Percentiles rank a stretch among this genome's conserved stretches.
phyloP scores from a whole-genome alignment of 2,888 invertebrate genomes.

The Cerceris ruficornis region DNA sequence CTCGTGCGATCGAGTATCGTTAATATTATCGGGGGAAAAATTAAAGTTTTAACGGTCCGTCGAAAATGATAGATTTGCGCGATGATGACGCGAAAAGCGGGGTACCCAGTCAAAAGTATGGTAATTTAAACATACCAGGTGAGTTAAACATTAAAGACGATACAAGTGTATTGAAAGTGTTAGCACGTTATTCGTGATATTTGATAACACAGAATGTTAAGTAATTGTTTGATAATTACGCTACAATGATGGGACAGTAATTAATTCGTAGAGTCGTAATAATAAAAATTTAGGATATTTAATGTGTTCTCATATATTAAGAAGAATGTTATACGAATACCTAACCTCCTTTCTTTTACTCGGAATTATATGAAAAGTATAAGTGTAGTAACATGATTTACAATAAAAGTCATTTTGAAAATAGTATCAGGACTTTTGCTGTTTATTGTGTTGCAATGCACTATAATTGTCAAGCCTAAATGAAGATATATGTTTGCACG shows the following conservation, averaged over 20 bases:
- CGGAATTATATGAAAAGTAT: no score
- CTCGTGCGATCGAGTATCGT: neutral
- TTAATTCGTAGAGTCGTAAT: neutral
- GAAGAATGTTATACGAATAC: neutral
- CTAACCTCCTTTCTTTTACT: neutral
- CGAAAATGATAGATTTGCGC: constrained; percentile 74
- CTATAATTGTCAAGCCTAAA: no score
- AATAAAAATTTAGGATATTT: neutral
- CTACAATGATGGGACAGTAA: neutral
- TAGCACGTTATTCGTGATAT: constrained; percentile 8
- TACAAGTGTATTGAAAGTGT: neutral
- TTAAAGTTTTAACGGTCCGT: constrained; percentile 10
- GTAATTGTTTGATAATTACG: neutral
- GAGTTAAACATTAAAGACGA: constrained; percentile 27
- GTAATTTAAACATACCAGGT: constrained; percentile 67
- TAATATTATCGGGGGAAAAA: neutral
- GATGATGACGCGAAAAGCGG: constrained; percentile 59
- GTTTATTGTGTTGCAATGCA: no score
- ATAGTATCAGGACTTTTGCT: no score
- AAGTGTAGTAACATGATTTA: no score
- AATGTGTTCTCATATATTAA: neutral
- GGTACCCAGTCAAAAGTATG: constrained; percentile 48
- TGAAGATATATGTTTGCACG: no score
- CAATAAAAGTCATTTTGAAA: no score
- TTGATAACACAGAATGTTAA: neutral